phyloP scores from a whole-genome alignment of 1,140 invertebrate genomes.

The Zophobas morio region DNA sequence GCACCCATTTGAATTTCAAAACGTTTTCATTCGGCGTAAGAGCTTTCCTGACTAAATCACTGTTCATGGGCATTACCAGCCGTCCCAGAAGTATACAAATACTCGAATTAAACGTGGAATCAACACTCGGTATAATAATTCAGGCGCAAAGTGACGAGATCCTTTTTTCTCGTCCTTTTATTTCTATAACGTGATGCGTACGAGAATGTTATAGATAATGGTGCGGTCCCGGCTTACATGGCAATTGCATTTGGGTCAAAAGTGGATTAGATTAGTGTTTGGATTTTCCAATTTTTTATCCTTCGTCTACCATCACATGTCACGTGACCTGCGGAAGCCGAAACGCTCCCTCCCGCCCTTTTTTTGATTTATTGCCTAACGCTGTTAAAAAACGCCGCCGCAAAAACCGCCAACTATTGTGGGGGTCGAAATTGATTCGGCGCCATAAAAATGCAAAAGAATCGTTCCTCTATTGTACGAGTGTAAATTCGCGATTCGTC shows the following conservation, averaged over 20 bases:
- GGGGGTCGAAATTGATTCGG: no score
- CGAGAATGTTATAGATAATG: slow-evolving; percentile 44
- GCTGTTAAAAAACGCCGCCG: slow-evolving; percentile 5
- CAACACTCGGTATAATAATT: slow-evolving; percentile 49
- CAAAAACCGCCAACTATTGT: not conserved
- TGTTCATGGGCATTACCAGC: slow-evolving; percentile 53
- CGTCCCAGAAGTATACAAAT: slow-evolving; percentile 54
- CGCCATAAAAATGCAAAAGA: no score
- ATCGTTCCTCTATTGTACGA: no score
- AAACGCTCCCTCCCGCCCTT: not conserved
- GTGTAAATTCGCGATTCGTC: no score
- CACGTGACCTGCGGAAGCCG: slow-evolving; percentile 2
- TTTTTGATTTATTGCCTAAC: slow-evolving; percentile 45
- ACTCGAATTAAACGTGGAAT: slow-evolving; percentile 57
- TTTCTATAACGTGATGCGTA: not conserved
- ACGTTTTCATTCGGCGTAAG: slow-evolving; percentile 60
- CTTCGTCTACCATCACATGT: slow-evolving; percentile 40
- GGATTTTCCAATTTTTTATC: slow-evolving; percentile 52
- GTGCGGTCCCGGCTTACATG: slow-evolving; percentile 52
- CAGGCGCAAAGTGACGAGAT: not conserved
- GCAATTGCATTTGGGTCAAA: slow-evolving; percentile 60
- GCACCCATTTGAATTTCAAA: slow-evolving; percentile 62
- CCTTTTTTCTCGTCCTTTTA: slow-evolving; percentile 5
- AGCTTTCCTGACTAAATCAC: slow-evolving; percentile 59
- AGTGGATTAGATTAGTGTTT: slow-evolving; percentile 55